Percentiles rank a stretch among this genome's conserved stretches.
These are phyloP conservation scores for Myiotriccus ornatus DNA, from an alignment of 2,797 vertebrate species.

Conservation along the genomic window DNA sequence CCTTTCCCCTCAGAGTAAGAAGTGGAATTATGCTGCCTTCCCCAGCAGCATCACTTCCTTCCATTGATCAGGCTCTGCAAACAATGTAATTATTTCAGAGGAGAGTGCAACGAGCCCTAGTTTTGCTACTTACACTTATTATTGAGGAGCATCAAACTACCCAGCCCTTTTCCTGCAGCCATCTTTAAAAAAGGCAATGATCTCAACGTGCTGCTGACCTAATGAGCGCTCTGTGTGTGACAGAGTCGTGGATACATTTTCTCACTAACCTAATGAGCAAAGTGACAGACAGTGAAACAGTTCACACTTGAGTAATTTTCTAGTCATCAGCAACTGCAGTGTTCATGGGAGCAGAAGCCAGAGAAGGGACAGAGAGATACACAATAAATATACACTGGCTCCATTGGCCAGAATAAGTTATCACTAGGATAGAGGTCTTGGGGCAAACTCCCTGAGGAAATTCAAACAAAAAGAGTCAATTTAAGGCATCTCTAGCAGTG, in stretches of 20 bases:
- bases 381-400: slow-evolving; percentile 66
- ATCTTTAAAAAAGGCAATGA: slow-evolving; percentile 77
- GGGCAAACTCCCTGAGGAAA: slow-evolving; percentile 72
- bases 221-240: slow-evolving; percentile 75
- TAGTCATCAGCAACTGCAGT: slow-evolving; percentile 71
- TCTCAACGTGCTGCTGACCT: slow-evolving; percentile 71
- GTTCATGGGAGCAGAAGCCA: slow-evolving; percentile 42
- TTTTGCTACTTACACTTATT: slow-evolving; percentile 71
- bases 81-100: slow-evolving; percentile 73
- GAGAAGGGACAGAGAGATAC: slow-evolving; percentile 10
- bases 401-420: slow-evolving; percentile 77
- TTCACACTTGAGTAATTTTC: slow-evolving; percentile 80
- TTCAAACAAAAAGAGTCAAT: slow-evolving; percentile 71
- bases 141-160: slow-evolving; percentile 53
- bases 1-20: neutral
- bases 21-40: neutral
- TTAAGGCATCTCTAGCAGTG: slow-evolving; percentile 67
- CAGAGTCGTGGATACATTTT: slow-evolving; percentile 75
- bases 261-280: slow-evolving; percentile 80
- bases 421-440: slow-evolving; percentile 73
- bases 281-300: slow-evolving; percentile 79
- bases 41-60: neutral
- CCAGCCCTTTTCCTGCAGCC: slow-evolving; percentile 66
- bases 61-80: slow-evolving; percentile 45
- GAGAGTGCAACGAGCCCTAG: slow-evolving; percentile 57